phyloP scores from a whole-genome alignment of 2,797 vertebrate species.

The Myiotriccus ornatus region DNA sequence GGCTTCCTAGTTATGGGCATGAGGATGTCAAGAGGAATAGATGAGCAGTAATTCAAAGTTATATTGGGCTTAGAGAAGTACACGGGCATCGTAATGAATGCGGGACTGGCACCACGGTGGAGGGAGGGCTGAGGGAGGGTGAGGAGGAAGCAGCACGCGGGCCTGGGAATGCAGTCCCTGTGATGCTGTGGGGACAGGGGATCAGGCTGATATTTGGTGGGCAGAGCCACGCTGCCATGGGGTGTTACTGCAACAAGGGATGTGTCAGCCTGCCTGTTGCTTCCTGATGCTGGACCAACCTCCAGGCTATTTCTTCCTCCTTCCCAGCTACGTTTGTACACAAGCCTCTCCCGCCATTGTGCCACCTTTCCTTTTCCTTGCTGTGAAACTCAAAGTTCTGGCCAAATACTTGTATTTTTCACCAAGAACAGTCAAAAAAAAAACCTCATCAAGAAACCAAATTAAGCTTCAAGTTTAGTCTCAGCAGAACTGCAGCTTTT shows the following conservation, averaged over 20 bases:
- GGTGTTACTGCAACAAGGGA: not conserved
- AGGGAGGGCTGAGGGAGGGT: not conserved
- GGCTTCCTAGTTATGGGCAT: constrained; percentile 54
- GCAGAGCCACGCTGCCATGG: not conserved
- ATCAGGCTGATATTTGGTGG: not conserved
- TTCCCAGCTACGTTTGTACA: not conserved
- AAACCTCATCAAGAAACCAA: not conserved
- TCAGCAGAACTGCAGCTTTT: not conserved
- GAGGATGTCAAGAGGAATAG: constrained; percentile 62
- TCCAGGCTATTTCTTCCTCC: not conserved
- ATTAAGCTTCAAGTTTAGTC: not conserved
- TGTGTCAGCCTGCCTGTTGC: not conserved
- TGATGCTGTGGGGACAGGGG: not conserved
- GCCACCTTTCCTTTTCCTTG: not conserved
- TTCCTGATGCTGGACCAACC: not conserved
- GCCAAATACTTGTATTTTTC: not conserved
- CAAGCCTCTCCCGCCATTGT: not conserved
- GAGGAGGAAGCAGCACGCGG: not conserved
- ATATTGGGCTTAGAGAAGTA: constrained; percentile 47
- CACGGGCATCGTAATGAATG: constrained; percentile 12
- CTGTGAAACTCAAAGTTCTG: not conserved
- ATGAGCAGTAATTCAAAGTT: constrained; percentile 68
- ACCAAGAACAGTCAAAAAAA: not conserved
- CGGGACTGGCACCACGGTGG: not conserved
- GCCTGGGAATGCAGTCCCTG: not conserved